Percentiles rank a stretch among this genome's conserved stretches.
phyloP scores from a whole-genome alignment of 1,140 invertebrate genomes.

The Drosophila obscura region DNA sequence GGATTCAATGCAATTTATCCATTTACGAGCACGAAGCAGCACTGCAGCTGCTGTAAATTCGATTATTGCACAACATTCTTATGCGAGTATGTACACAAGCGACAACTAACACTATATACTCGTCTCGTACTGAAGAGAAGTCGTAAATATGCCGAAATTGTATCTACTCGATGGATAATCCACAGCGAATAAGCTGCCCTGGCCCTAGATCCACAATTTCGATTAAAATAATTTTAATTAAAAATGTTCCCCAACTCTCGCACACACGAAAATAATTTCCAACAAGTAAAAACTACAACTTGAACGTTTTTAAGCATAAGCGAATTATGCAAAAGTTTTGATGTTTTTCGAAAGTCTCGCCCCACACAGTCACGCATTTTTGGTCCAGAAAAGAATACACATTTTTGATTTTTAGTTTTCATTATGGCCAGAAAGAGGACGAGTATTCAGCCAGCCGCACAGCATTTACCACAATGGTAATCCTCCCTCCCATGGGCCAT shows the following conservation, averaged over 20 bases:
- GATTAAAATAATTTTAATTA: conserved; percentile 81
- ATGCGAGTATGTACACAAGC: conserved; percentile 30
- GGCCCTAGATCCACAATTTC: conserved; percentile 49
- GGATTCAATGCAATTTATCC: conserved; percentile 62
- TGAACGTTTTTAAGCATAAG: conserved; percentile 78
- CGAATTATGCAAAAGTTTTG: conserved; percentile 81
- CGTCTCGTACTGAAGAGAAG: no score
- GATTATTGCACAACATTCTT: conserved; percentile 50
- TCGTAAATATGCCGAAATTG: no score
- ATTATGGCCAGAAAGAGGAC: conserved; percentile 49
- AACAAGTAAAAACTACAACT: conserved; percentile 56
- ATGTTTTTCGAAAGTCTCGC: conserved; percentile 57
- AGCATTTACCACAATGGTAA: conserved; percentile 66
- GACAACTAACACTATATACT: conserved; percentile 17
- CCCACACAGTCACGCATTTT: conserved; percentile 39
- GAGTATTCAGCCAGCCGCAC: conserved; percentile 37
- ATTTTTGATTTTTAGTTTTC: conserved; percentile 80
- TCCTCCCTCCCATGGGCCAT: background rate
- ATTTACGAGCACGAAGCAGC: conserved; percentile 9
- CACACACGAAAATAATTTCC: conserved; percentile 29
- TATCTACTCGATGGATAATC: no score
- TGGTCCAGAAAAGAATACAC: background rate
- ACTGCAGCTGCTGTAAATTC: conserved; percentile 76
- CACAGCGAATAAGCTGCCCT: conserved; percentile 11
- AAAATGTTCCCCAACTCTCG: conserved; percentile 52